Percentiles rank a stretch among this genome's conserved stretches.
Conservation (phyloP, 2,797 vertebrate species). For the Xyrichtys novacula region DNA sequence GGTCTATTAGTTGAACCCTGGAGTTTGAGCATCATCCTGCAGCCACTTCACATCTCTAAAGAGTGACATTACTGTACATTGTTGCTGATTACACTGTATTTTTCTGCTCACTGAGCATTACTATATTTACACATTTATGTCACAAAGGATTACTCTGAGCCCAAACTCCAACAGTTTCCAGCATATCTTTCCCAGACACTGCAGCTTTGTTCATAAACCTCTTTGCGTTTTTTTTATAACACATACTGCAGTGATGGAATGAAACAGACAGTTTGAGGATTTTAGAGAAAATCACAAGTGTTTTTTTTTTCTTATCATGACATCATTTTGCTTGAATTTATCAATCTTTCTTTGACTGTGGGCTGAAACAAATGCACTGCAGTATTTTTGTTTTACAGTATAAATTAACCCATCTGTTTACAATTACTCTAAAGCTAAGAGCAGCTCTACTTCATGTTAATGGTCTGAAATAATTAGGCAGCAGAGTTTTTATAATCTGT, state of each 20-base stretch:
- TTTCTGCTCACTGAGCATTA: conserved; percentile 58
- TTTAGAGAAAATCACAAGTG: conserved; percentile 29
- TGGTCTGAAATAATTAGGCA: no score
- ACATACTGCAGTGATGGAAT: conserved; percentile 10
- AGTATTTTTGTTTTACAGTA: background rate
- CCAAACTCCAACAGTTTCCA: conserved; percentile 60
- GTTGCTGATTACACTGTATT: conserved; percentile 56
- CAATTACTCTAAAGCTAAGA: no score
- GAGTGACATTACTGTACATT: conserved; percentile 38
- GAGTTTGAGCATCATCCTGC: conserved; percentile 36
- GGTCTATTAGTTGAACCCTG: conserved; percentile 30
- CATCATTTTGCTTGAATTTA: background rate
- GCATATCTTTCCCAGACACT: conserved; percentile 69
- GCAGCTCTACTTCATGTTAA: no score
- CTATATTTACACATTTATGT: conserved; percentile 64
- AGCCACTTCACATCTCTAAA: conserved; percentile 33
- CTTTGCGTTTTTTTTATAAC: conserved; percentile 55
- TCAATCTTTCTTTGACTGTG: background rate
- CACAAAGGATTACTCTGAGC: conserved; percentile 75
- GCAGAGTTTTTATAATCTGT: no score
- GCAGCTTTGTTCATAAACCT: conserved; percentile 68
- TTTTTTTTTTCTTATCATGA: conserved; percentile 17
- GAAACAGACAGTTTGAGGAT: conserved; percentile 23
- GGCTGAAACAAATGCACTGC: background rate
- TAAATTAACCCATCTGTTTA: conserved; percentile 1